Evolutionary conservation across 2,113 vertebrate species (phyloP), one percentile per base, ranked within the genome.

Genomic region (Sakesphorus luctuosus): DNA sequence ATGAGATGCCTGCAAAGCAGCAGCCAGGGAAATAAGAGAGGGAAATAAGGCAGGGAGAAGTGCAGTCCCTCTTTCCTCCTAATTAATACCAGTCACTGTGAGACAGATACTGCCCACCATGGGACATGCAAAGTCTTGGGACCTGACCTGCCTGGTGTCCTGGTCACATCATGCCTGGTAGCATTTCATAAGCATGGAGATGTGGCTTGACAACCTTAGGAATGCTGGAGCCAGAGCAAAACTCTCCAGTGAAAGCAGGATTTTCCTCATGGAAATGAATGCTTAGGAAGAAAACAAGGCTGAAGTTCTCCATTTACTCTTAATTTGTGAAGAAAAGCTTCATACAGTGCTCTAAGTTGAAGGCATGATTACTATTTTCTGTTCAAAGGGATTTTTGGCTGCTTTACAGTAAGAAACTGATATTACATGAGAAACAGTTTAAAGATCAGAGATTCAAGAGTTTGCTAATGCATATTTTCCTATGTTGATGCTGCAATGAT

Each of bases 341-440:
- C 94, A 96, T 25, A 82, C 69, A 89, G 89, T 44, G 83, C 79
- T 94, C 90, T 91, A 96, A 94, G 90, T 18, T 90, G 83, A 97
- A 97, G 95, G 94, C 81, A 93, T 40, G 73, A 92, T 93, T 89
- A 95, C 89, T 93, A 84, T 97, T 97, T 97, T 97, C 92, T 97
- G 87, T 92, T 97, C 97, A 93, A 96, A 96, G 95, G 58, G 49
- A 84, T 86, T 94, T 93, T 91, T 87, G 93, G 95, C 93, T 84
- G 66, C 63, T 96, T 95, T 91, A 97, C 87, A 94, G 75, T 75
- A 92, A 92, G 94, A 96, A 95, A 67, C 62, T 93, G 96, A 86
- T 95, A 89, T 38, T 89, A 96, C 81, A 96, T 43, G 78, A 97
- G 87, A 97, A 97, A 84, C 69, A 72, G 92, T 79, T 86, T 79